Evolutionary conservation across 2,888 invertebrate genomes (phyloP).

Genomic region (Eilema sororculum): DNA sequence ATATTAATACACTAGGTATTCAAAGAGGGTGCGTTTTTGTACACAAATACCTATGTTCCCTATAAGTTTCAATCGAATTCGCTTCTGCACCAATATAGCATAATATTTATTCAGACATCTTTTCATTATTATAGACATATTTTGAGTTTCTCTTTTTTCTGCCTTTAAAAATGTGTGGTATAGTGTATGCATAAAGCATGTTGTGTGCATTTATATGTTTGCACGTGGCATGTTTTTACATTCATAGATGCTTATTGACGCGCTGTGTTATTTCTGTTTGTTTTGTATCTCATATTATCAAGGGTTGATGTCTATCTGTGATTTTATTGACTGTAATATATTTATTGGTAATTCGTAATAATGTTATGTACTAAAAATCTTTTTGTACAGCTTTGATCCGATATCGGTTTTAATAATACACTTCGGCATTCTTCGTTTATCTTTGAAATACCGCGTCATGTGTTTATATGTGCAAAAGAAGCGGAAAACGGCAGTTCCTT

Average conservation of each 20-base stretch:
- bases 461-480: conserved; percentile 10
- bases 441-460: neutral
- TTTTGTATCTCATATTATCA: conserved; percentile 33
- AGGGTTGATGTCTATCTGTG: conserved; percentile 54
- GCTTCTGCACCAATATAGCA: too few species aligned
- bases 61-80: too few species aligned
- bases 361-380: neutral
- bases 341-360: neutral
- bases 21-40: too few species aligned
- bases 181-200: conserved; percentile 11
- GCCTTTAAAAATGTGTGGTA: neutral
- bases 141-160: neutral
- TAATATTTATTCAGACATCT: neutral
- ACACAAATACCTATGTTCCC: too few species aligned
- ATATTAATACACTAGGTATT: too few species aligned
- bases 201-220: conserved; percentile 16
- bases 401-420: neutral
- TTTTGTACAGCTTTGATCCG: neutral
- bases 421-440: conserved; percentile 24
- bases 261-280: conserved; percentile 30
- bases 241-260: conserved; percentile 7
- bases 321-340: conserved; percentile 16
- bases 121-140: neutral
- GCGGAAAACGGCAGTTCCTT: conserved; percentile 11
- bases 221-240: conserved; percentile 18